Base-by-base conservation (phyloP, 2,113 vertebrate genomes). In the Ariopsis seemanni region DNA sequence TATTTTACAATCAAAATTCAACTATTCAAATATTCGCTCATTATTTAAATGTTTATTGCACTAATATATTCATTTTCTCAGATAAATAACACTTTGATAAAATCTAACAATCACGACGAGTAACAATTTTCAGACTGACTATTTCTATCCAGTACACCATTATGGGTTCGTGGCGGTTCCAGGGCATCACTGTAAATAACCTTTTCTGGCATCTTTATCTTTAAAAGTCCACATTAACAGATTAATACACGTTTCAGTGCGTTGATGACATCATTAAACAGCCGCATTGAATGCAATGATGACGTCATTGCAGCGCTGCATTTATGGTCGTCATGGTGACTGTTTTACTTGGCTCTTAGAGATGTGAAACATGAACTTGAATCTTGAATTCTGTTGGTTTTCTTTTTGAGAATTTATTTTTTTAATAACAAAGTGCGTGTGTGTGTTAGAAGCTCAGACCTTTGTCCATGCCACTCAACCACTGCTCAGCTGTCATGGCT, bases 381-480 rank as follows among this genome's bases (percentile, higher is more conserved):
- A n/a, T 65, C 63, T 27, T n/a, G 22, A 65, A n/a, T 65, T 4
- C n/a, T 65, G 30, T 42, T 42, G 1, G 30, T 18, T 42, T 74
- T 42, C 18, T 20, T 48, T 74, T 20, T 20, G 30, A 7, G 20
- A 11, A 9, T 30, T 30, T 30, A 1, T 30, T 30, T 30, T 30
- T 30, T 30, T 30, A 30, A 30, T 30, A 30, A 30, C 30, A 30
- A 30, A 30, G 30, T 30, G 0, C 34, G 1, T 34, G 42, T 63
- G 42, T 63, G 82, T n/a, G 83, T 84, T 50, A 71, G 42, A 9
- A 10, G 10, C 83, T 42, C 95, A 94, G 88, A 99, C 98, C 98
- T 98, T 96, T 97, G 91, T 97, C 90, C 57, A 96, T 67, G 72
- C 98, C 97, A 0, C 82, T 90, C 80, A 99, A 95, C 98, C 98